A percentile compares a stretch with the other conserved stretches of the same genome.
Evolutionary conservation across 2,888 invertebrate species (phyloP).

Genomic region (Drosophila anomalata): DNA sequence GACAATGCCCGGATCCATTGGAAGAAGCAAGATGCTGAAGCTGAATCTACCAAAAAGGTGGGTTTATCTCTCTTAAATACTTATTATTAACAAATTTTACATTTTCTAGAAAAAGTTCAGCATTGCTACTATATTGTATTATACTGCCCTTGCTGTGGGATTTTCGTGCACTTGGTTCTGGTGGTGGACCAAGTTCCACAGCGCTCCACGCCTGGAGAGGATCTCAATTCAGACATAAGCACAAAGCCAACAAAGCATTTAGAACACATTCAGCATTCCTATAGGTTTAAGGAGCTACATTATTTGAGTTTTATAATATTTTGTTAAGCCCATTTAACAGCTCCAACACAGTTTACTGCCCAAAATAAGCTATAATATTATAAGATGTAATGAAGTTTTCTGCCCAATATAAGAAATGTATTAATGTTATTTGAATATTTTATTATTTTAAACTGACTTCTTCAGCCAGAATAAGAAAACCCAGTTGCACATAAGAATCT

Average conservation of each 20-base stretch:
- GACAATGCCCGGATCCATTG: conserved; percentile 5
- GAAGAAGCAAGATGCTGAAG: conserved; percentile 8
- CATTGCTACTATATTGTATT: conserved; percentile 44
- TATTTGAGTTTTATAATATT: conserved; percentile 6
- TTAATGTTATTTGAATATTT: background rate
- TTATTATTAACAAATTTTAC: background rate
- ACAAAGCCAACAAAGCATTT: conserved; percentile 22
- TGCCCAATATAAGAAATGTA: conserved; percentile 19
- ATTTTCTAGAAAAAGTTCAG: conserved; percentile 50
- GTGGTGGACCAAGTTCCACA: conserved; percentile 61
- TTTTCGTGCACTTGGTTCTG: conserved; percentile 63
- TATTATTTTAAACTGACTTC: conserved; percentile 62
- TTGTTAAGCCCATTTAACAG: conserved; percentile 1
- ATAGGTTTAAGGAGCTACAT: conserved; percentile 6
- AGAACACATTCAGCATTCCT: conserved; percentile 11
- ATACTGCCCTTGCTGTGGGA: conserved; percentile 52
- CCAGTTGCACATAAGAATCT: conserved; percentile 69
- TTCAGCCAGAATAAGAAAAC: conserved; percentile 72
- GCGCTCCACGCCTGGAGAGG: conserved; percentile 35
- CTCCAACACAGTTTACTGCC: conserved; percentile 1
- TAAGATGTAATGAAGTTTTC: conserved; percentile 12
- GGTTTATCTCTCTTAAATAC: background rate
- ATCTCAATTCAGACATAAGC: conserved; percentile 52
- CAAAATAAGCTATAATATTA: background rate
- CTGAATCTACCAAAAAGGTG: conserved; percentile 17